Conservation (phyloP, 2,888 invertebrate species). For the Drosophila flavopinicola region DNA sequence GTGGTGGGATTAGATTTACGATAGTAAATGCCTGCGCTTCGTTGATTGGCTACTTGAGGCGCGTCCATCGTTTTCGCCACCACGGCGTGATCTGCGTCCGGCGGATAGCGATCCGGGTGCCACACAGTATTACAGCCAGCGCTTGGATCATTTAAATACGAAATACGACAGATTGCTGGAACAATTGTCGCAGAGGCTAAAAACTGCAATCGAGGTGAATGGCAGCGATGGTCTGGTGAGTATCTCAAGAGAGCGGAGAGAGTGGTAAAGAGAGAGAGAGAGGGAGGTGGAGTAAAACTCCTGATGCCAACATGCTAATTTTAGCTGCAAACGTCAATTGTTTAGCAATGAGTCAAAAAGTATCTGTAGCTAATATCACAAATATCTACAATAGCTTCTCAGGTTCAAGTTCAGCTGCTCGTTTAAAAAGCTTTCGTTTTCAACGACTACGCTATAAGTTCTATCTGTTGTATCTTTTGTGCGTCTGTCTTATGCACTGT, state of each 20-base stretch:
- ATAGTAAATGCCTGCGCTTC: constrained; percentile 84
- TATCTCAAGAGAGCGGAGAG: constrained; percentile 40
- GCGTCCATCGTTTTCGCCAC: constrained; percentile 84
- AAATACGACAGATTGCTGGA: constrained; percentile 84
- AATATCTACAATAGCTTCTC: constrained; percentile 5
- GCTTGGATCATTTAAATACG: constrained; percentile 83
- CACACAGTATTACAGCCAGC: constrained; percentile 84
- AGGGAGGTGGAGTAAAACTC: constrained; percentile 10
- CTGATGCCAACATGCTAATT: constrained; percentile 60
- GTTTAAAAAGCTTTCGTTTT: constrained; percentile 67
- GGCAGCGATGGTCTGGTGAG: constrained; percentile 85
- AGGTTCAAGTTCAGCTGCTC: constrained; percentile 68
- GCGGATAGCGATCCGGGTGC: constrained; percentile 84
- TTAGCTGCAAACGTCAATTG: constrained; percentile 42
- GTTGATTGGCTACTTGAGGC: constrained; percentile 84
- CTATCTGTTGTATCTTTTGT: constrained; percentile 27
- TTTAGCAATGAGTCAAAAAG: constrained; percentile 30
- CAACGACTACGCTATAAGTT: constrained; percentile 26
- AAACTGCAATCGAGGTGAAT: constrained; percentile 84
- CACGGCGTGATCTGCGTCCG: constrained; percentile 83
- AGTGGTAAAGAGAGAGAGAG: constrained; percentile 17
- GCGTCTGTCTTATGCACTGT: constrained; percentile 41
- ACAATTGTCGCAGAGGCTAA: constrained; percentile 83
- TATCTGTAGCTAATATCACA: constrained; percentile 5
- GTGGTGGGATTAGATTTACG: constrained; percentile 82